Evolutionary conservation across 2,888 invertebrate species (phyloP), one percentile per base, ranked within the genome.

Genomic region (Nasonia oneida): DNA sequence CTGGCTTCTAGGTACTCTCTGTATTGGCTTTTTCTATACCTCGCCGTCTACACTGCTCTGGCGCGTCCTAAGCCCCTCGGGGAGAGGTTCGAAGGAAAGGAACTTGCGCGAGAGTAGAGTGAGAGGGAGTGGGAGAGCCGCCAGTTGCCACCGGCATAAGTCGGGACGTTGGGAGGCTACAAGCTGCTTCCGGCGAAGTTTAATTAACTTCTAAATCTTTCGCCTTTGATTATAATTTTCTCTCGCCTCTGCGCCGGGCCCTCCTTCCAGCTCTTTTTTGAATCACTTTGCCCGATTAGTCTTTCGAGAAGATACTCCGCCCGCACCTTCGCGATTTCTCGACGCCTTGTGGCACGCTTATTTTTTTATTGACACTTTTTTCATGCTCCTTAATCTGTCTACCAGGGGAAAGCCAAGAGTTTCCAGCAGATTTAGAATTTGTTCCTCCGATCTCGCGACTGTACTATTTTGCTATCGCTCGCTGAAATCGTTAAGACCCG

Each of bases 191-290:
- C 83, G 83, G 67, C 83, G 82, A 87, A 88, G 86, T 88, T 88
- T 87, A 88, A 88, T 88, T 88, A 87, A 87, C 87, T 87, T 88
- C 88, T 87, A 88, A 87, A 88, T 87, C 87, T 88, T 86, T 83
- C 78, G 79, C 85, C 86, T 86, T 84, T 88, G 87, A 88, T 88
- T 88, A 88, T 87, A 87, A 88, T 87, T 88, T 88, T 86, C 82
- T 85, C 80, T 77, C 39, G 53, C 78, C 61, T 42, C 42, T 29
- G 33, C 73, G 10, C 64, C 10, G 50, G 37, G 10, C 5, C 14
- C 53, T 5, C 37, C 10, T 29, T 23, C 1, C 64, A 61, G n/a
- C 29, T 33, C 37, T 71, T 67, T 57, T 76, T 57, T 12, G 37
- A 39, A 12, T 47, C 57, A 3, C 10, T 57, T n/a, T 18, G 57